Base-by-base conservation (phyloP, 1,140 invertebrate genomes). In the Samia ricini region DNA sequence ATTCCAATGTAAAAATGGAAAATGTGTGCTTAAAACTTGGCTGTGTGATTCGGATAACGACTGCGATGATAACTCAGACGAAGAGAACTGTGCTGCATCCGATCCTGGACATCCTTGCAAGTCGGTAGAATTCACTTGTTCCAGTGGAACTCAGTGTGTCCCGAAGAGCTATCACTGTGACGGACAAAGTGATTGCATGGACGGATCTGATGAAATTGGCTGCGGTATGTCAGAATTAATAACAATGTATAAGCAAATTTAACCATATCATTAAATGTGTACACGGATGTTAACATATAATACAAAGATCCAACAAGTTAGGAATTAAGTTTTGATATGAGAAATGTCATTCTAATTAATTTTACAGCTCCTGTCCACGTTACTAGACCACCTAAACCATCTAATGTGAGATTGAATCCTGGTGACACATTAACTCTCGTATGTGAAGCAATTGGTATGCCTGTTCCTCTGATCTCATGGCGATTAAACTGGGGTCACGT, bases 401-500 rank as follows among this genome's bases (percentile, higher is more conserved):
- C 94, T 1, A 93, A 95, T 79, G 85, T 97, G 0, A 91, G 90
- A 12, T 90, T 98, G 0, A 89, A 93, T 24, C 86, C 94, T 49
- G 96, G 96, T 4, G 94, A 95, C 2, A 91, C 93, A 0, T 93
- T 99, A 58, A 93, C 93, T 2, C 91, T 99, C 20, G 94, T 92
- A 4, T 99, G 99, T 78, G 94, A 94, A 22, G 98, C 97, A 0
- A 93, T 96, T 2, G 99, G 98, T 52, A 94, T 96, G 0, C 99
- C 99, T 0, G 94, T 93, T 0, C 98, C 99, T 0, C 93, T 97
- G 54, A 96, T 99, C 63, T 95, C 96, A 20, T 99, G 98, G 98
- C 93, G 98, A 58, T 92, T 98, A 1, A 99, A 99, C 90, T 99
- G 98, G 98, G 97, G 98, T 3, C 97, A 99, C 77, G 94, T 99